These are phyloP conservation scores for Amphilophus citrinellus DNA, from an alignment of 2,113 vertebrate genomes.

Conservation along the genomic window DNA sequence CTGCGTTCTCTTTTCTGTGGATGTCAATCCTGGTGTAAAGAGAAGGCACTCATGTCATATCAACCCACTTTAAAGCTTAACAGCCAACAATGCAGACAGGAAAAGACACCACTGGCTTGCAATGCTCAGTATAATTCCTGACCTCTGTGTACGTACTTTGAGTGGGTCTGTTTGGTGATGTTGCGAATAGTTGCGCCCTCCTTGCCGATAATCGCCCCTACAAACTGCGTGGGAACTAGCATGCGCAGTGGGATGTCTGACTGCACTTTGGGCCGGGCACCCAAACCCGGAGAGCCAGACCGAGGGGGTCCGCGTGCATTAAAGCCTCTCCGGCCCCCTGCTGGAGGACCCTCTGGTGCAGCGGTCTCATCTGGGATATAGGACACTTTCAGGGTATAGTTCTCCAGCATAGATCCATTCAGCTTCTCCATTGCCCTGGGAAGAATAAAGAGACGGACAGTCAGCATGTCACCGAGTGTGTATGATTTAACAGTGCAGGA, in stretches of 20 bases:
- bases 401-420: conserved; percentile 95
- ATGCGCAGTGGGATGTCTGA: conserved; percentile 93
- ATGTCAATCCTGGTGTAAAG: conserved; percentile 90
- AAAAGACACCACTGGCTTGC: neutral
- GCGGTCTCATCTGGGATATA: conserved; percentile 96
- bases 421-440: conserved; percentile 95
- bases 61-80: neutral
- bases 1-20: conserved; percentile 97
- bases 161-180: conserved; percentile 98
- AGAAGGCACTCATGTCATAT: neutral
- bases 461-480: neutral
- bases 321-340: conserved; percentile 87
- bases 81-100: neutral
- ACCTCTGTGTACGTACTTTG: conserved; percentile 86
- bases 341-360: conserved; percentile 75
- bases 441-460: neutral
- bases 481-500: neutral
- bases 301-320: conserved; percentile 88
- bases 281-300: conserved; percentile 88
- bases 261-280: conserved; percentile 89
- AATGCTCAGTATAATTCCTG: conserved; percentile 9
- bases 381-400: conserved; percentile 93
- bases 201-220: conserved; percentile 98
- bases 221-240: conserved; percentile 96
- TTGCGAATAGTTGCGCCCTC: conserved; percentile 97